Conservation (phyloP, 2,113 vertebrate species). For the Leptosomus discolor region DNA sequence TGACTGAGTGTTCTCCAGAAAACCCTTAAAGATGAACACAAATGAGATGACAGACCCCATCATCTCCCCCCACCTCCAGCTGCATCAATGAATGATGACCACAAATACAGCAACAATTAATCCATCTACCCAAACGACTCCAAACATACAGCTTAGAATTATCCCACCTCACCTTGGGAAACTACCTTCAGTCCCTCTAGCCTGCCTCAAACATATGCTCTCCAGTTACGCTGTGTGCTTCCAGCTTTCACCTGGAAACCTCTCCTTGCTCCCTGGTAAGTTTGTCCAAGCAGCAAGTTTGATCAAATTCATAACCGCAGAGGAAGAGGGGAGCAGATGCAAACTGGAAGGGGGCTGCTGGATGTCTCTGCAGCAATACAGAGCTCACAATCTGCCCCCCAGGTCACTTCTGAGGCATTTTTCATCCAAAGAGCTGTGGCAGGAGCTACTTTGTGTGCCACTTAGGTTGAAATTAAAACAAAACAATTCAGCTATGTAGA, state of each 20-base stretch:
- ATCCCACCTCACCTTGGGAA: neutral
- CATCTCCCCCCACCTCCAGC: neutral
- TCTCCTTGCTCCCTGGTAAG: neutral
- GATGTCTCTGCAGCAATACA: neutral
- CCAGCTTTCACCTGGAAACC: neutral
- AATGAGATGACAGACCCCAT: neutral
- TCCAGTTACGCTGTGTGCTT: neutral
- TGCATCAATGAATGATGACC: neutral
- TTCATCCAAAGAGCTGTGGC: neutral
- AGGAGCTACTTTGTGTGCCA: neutral
- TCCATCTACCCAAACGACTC: neutral
- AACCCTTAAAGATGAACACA: neutral
- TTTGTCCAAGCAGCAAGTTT: neutral
- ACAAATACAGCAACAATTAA: neutral
- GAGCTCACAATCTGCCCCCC: accelerated
- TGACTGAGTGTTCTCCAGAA: neutral
- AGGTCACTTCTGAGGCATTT: neutral
- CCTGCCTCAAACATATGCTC: neutral
- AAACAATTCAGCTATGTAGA: neutral
- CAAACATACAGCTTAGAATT: neutral
- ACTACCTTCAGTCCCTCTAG: neutral
- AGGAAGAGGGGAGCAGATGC: neutral
- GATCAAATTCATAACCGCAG: neutral
- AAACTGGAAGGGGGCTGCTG: neutral
- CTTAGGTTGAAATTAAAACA: neutral